Percentiles rank a stretch among this genome's conserved stretches.
These are phyloP conservation scores for Semotilus atromaculatus DNA, from an alignment of 2,797 vertebrate genomes.

Conservation along the genomic window DNA sequence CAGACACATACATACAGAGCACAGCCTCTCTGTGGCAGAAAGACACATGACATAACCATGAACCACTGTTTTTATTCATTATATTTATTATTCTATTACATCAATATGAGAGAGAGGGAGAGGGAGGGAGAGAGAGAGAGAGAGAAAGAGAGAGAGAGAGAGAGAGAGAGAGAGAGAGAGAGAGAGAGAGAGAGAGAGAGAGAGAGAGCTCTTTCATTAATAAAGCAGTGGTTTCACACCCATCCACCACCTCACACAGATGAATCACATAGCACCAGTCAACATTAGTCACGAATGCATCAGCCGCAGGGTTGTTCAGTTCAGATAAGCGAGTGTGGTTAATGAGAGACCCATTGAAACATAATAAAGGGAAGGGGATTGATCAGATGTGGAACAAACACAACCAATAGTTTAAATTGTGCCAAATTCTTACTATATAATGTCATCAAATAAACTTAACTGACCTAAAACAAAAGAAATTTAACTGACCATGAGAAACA, in stretches of 20 bases:
- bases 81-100: not conserved
- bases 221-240: constrained; percentile 18
- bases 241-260: constrained; percentile 9
- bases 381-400: not conserved
- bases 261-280: constrained; percentile 22
- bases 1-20: constrained; percentile 30
- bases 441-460: not conserved
- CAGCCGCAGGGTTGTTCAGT: constrained; percentile 5
- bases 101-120: not conserved
- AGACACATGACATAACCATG: constrained; percentile 75
- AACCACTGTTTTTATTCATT: constrained; percentile 14
- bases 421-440: not conserved
- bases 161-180: not conserved
- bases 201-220: not conserved
- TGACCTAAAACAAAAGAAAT: too few relatives aligned
- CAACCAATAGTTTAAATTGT: not conserved
- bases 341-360: not conserved
- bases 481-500: not conserved
- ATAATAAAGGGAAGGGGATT: not conserved
- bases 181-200: not conserved
- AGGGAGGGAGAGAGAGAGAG: not conserved
- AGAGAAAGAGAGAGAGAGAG: not conserved
- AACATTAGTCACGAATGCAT: constrained; percentile 3
- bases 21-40: constrained; percentile 12
- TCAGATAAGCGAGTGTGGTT: not conserved